Base-by-base conservation (phyloP, 1,140 invertebrate species). In the Aphaenogaster ashmeadi region DNA sequence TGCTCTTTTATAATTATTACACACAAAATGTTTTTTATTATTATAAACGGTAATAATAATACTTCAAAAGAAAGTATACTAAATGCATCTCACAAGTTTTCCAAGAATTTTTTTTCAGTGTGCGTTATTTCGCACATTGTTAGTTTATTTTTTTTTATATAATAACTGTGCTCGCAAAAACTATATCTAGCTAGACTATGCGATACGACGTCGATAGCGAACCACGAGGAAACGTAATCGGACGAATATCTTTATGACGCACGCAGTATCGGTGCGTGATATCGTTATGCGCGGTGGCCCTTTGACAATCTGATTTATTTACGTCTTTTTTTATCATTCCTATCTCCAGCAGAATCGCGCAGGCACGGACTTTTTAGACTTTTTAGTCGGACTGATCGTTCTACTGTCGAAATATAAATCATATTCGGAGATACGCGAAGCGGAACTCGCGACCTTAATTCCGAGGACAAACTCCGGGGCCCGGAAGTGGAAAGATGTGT, bases 371-470 rank as follows among this genome's bases (percentile, higher is more conserved):
- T 13, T 47, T 47, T 47, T 44, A 27, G 47, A 81, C 41, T 27
- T 27, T 27, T 27, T 50, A 60, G 13, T 78, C 27, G 38, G 7
- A 60, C 75, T 9, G 56, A 66, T 66, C 36, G 18, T 64, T 47
- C 21, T n/a, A n/a, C 3, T 18, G 13, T 38, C 62, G 27, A 41
- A 36, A 67, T 66, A 58, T 52, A 71, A 72, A 44, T 81, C 11
- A 44, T 21, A 44, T 33, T 3, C 8, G 33, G 52, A 44, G 15
- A 81, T 75, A 75, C 38, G n/a, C 44, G 6, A 36, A 56, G 5
- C 38, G 36, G 21, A 71, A 56, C 58, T 67, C 33, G 33, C 47
- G 11, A 44, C 15, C 18, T 72, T 47, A 83, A 80, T 80, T 66
- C 36, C 36, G 44, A 54, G 18, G 13, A 56, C 11, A 36, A 27